phyloP scores from a whole-genome alignment of 1,140 invertebrate genomes.

The Trachymyrmex cornetzi region DNA sequence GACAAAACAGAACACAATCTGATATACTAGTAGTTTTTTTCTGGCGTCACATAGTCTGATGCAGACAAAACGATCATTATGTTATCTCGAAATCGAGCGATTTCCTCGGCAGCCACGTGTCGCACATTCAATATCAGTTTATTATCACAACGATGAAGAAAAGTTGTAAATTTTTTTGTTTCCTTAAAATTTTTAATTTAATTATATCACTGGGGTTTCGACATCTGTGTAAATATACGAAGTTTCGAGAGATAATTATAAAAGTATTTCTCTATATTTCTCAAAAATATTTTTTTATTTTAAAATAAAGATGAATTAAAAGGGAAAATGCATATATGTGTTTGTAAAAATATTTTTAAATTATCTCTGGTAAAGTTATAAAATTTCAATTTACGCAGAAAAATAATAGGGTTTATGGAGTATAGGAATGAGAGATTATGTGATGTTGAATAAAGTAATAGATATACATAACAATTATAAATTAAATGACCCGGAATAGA shows the following conservation, averaged over 20 bases:
- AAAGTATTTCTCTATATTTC: neutral
- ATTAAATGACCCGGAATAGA: neutral
- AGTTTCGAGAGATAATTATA: neutral
- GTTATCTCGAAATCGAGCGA: neutral
- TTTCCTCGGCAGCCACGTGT: neutral
- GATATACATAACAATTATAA: neutral
- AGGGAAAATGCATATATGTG: neutral
- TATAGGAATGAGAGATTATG: neutral
- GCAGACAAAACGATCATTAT: neutral
- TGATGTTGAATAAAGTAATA: neutral
- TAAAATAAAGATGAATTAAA: neutral
- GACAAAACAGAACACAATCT: neutral
- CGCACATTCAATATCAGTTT: constrained; percentile 1
- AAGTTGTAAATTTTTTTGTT: neutral
- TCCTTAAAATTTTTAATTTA: neutral
- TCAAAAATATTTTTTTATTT: too few relatives aligned
- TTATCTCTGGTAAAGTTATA: neutral
- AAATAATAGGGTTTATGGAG: neutral
- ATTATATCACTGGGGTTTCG: neutral
- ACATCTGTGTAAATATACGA: neutral
- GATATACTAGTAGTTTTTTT: neutral
- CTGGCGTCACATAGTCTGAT: neutral
- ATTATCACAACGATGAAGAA: neutral
- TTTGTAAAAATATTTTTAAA: neutral
- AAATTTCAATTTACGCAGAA: neutral